Base-by-base conservation (phyloP, 2,888 invertebrate genomes). In the Sceliomorpha sp. region DNA sequence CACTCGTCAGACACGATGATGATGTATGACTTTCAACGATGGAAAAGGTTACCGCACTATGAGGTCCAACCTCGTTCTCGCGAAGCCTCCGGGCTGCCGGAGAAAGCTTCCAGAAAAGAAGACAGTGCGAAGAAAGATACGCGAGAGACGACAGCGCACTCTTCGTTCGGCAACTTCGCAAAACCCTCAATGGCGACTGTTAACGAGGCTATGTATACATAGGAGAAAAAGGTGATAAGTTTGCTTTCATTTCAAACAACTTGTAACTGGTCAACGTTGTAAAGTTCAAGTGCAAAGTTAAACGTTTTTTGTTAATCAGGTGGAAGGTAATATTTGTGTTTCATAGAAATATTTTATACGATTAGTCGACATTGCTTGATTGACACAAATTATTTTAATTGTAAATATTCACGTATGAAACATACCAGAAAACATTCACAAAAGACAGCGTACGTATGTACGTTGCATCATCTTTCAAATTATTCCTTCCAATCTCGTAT, bases 11-110 rank as follows among this genome's bases (percentile, higher is more conserved):
- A 75, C 73, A 77, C 77, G 77, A 82, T 78, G 81, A 83, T 83
- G 82, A 83, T 81, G 80, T 81, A 82, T 80, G 78, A 80, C 76
- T 76, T 79, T 79, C 71, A 58, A 62, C 75, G 78, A 77, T 73
- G 69, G 58, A 74, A 66, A 66, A 73, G 56, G 79, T 73, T 77
- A 72, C 45, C 72, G 69, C 53, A 71, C 69, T 74, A 45, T 56
- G 44, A 44, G 53, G 47, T 72, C 74, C 74, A 70, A 73, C 69
- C 74, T 73, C 73, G 77, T 75, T 72, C 58, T 71, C 60, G 27
- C 36, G 39, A 69, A 72, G 72, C 70, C 73, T 62, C 44, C 62
- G 48, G 56, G 56, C 45, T 27, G 14, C 31, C 27, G n/a, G n/a
- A 42, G 59, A 44, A 34, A 45, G 32, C 42, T 20, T 20, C 37